Conservation (phyloP, 2,888 invertebrate genomes). For the Agrilus biguttatus region DNA sequence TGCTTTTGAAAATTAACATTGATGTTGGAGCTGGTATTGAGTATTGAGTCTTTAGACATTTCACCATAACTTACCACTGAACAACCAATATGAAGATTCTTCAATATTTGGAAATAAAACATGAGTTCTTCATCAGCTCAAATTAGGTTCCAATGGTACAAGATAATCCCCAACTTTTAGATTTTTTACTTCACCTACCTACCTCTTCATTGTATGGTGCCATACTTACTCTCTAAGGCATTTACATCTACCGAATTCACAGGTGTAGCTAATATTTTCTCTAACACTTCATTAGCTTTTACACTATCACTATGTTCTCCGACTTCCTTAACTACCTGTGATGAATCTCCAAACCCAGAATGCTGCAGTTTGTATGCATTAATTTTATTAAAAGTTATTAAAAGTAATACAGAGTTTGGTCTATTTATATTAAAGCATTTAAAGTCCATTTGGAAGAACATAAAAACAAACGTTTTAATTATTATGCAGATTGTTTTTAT, state of each 20-base stretch:
- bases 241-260: slow-evolving; percentile 98
- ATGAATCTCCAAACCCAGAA: slow-evolving; percentile 69
- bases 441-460: no score
- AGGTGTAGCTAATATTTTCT: slow-evolving; percentile 76
- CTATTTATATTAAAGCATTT: no score
- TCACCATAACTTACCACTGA: no score
- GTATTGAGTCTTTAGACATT: no score
- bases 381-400: slow-evolving; percentile 4
- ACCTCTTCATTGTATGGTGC: slow-evolving; percentile 86
- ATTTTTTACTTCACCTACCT: slow-evolving; percentile 45
- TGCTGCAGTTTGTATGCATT: slow-evolving; percentile 48
- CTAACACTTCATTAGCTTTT: slow-evolving; percentile 52
- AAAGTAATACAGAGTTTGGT: neutral
- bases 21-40: no score
- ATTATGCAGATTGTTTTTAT: slow-evolving; percentile 3
- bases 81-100: slow-evolving; percentile 55
- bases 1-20: slow-evolving; percentile 74
- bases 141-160: no score
- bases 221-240: slow-evolving; percentile 85
- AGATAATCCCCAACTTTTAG: slow-evolving; percentile 63
- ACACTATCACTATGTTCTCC: slow-evolving; percentile 33
- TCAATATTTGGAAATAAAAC: slow-evolving; percentile 25
- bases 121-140: no score
- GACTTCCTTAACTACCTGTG: slow-evolving; percentile 52
- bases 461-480: neutral